These are phyloP conservation scores for Meles meles DNA, from an alignment of 2,113 vertebrate genomes.

Conservation along the genomic window DNA sequence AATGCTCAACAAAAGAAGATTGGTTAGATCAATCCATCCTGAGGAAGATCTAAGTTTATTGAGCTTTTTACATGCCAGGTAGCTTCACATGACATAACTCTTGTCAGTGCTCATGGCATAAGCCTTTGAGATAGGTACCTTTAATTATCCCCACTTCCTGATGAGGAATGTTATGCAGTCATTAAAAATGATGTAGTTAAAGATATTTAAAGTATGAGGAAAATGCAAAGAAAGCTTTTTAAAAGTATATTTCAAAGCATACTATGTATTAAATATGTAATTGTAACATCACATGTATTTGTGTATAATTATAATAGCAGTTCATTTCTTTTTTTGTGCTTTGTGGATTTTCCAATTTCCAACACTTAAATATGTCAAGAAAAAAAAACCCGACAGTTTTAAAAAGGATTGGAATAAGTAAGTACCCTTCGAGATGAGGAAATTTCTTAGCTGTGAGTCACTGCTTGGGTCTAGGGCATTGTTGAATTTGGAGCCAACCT, in stretches of 20 bases:
- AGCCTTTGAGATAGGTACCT: background rate
- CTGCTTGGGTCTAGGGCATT: background rate
- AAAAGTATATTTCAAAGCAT: background rate
- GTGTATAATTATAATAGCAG: background rate
- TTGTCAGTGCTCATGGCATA: background rate
- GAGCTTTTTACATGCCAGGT: background rate
- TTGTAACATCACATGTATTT: background rate
- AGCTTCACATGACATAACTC: background rate
- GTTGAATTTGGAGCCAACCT: background rate
- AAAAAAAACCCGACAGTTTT: background rate
- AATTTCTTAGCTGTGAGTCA: background rate
- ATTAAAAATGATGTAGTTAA: background rate
- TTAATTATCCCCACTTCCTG: background rate
- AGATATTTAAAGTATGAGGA: background rate
- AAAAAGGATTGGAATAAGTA: background rate
- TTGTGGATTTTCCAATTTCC: constrained; percentile 1
- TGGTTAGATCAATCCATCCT: background rate
- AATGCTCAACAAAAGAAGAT: background rate
- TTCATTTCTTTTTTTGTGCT: background rate
- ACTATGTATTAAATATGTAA: background rate
- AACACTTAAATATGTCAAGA: background rate
- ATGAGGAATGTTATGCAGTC: constrained; percentile 1
- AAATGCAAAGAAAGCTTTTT: constrained; percentile 25
- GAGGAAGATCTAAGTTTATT: background rate
- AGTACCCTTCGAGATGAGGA: background rate